Evolutionary conservation across 2,113 vertebrate species (phyloP), one percentile per base, ranked within the genome.

Genomic region (Mesitornis unicolor): DNA sequence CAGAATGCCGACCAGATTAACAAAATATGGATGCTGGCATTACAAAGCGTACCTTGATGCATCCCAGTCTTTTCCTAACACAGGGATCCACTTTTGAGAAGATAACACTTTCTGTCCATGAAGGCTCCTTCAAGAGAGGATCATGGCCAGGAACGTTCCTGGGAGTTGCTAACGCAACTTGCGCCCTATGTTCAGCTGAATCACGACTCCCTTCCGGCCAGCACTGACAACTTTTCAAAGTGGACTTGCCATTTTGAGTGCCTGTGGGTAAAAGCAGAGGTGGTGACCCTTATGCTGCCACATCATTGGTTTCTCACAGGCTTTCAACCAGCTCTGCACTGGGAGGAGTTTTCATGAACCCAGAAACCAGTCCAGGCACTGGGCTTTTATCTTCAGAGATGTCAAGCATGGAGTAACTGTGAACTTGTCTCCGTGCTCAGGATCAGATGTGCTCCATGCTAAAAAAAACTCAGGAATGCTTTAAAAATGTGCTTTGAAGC

Each of bases 381-480:
- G 17, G 10, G 69, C 45, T 93, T 91, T 84, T 76, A 71, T 70
- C 54, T 92, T 65, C n/a, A 51, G 13, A 54, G 57, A 48, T 24
- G 11, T 63, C 40, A 84, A 35, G 24, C 13, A n/a, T 57, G 51
- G 42, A 86, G 42, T 24, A 74, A 60, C 35, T 64, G 33, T 73
- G 73, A 92, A 73, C 61, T 87, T 57, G 31, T 60, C 54, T 67
- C 76, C 9, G 4, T 35, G 43, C 33, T 68, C 4, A 2, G 70
- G 51, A 93, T 93, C 73, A 89, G 87, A 77, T 21, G 7, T 54
- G 26, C 71, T 80, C 42, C 40, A 71, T 43, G 79, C 65, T 80
- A 68, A 92, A 93, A 92, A 93, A 79, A 83, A 78, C 70, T 94
- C 67, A 78, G 82, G 80, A 93, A 81, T 73, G 1, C 33, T 90